Evolutionary conservation across 2,113 vertebrate genomes (phyloP).

Genomic region (Atractosteus spatula): DNA sequence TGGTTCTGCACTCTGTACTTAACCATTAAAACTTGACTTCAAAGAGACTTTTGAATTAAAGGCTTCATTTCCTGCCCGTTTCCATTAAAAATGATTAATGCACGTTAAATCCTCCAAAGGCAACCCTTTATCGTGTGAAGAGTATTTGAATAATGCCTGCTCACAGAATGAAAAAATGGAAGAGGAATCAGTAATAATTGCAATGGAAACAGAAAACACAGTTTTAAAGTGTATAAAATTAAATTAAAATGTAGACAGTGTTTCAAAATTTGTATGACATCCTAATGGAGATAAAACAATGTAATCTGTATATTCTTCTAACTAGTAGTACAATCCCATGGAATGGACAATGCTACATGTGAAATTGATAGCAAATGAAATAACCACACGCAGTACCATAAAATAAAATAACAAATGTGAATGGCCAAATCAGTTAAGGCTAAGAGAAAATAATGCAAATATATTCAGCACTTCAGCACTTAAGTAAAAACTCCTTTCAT

Average conservation of each 20-base stretch:
- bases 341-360: too few species aligned
- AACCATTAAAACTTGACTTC: constrained; percentile 27
- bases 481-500: too few species aligned
- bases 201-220: constrained; percentile 18
- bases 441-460: too few species aligned
- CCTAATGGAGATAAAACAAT: neutral
- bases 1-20: constrained; percentile 14
- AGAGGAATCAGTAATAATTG: constrained; percentile 17
- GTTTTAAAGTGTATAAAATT: constrained; percentile 8
- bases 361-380: too few species aligned
- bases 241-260: constrained; percentile 9
- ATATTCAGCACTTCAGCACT: too few species aligned
- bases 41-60: constrained; percentile 32
- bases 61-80: constrained; percentile 21
- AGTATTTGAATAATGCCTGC: constrained; percentile 18
- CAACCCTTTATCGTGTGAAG: constrained; percentile 20
- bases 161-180: constrained; percentile 10
- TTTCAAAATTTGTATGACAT: constrained; percentile 13
- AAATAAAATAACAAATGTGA: too few species aligned
- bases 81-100: constrained; percentile 29
- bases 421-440: too few species aligned
- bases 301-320: neutral
- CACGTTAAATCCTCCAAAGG: constrained; percentile 24
- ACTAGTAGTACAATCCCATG: too few species aligned
- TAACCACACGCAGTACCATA: too few species aligned